These are phyloP conservation scores for Hoplostethus mediterraneus DNA, from an alignment of 2,797 vertebrate species.

Conservation along the genomic window DNA sequence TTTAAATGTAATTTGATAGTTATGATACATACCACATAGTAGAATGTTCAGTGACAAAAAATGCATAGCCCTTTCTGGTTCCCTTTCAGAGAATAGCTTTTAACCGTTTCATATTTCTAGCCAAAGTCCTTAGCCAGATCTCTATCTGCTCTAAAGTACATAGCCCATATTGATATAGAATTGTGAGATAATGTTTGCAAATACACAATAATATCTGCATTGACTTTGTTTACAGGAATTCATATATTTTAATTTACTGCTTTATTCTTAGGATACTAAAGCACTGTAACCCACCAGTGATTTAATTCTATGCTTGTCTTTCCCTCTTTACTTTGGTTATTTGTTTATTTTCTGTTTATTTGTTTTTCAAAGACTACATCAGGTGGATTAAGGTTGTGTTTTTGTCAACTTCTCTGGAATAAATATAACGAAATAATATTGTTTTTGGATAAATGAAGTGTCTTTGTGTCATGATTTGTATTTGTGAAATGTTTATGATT, in stretches of 20 bases:
- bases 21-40: slow-evolving; percentile 33
- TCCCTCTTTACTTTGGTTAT: slow-evolving; percentile 15
- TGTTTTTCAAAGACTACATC: slow-evolving; percentile 47
- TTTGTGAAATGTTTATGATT: slow-evolving; percentile 63
- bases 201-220: slow-evolving; percentile 40
- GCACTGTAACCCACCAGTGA: slow-evolving; percentile 36
- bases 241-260: slow-evolving; percentile 33
- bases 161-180: slow-evolving; percentile 28
- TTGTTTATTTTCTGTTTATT: slow-evolving; percentile 19
- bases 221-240: slow-evolving; percentile 67
- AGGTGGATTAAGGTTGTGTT: slow-evolving; percentile 49
- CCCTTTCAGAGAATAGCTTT: slow-evolving; percentile 19
- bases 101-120: slow-evolving; percentile 30
- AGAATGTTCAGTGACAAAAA: slow-evolving; percentile 48
- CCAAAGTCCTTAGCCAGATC: slow-evolving; percentile 53
- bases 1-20: slow-evolving; percentile 12
- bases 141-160: slow-evolving; percentile 52
- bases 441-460: slow-evolving; percentile 66
- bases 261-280: slow-evolving; percentile 37
- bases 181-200: slow-evolving; percentile 35
- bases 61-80: slow-evolving; percentile 41
- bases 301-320: slow-evolving; percentile 27
- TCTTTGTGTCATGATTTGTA: slow-evolving; percentile 64
- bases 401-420: slow-evolving; percentile 63
- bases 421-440: slow-evolving; percentile 56